Conservation (phyloP, 1,140 invertebrate genomes). For the Zaprionus taronus region DNA sequence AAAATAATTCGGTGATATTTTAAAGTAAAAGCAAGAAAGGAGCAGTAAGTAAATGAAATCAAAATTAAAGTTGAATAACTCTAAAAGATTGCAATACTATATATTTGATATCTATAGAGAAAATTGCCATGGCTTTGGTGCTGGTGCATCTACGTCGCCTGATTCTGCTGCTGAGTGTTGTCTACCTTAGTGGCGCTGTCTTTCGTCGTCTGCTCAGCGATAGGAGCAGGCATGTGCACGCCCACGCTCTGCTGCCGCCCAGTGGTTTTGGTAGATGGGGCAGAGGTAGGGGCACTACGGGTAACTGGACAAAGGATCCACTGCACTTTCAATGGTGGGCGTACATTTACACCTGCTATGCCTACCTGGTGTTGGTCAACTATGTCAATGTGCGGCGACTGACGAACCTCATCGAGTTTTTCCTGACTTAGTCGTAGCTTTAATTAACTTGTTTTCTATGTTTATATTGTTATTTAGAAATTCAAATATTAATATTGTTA, state of each 20-base stretch:
- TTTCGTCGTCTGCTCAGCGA: constrained; percentile 68
- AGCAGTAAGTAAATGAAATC: constrained; percentile 3
- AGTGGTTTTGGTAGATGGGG: constrained; percentile 46
- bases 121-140: constrained; percentile 60
- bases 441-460: not conserved
- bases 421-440: constrained; percentile 31
- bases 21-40: constrained; percentile 15
- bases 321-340: constrained; percentile 82
- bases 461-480: constrained; percentile 1
- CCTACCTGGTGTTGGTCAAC: constrained; percentile 70
- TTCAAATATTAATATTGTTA: not conserved
- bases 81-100: too few species aligned
- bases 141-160: constrained; percentile 77
- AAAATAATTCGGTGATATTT: constrained; percentile 29
- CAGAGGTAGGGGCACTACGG: not conserved
- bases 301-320: constrained; percentile 54
- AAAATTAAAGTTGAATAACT: too few species aligned
- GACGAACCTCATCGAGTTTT: constrained; percentile 74
- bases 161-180: constrained; percentile 75
- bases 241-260: constrained; percentile 53
- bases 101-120: not conserved
- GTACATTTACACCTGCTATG: constrained; percentile 78
- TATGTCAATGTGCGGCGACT: constrained; percentile 67
- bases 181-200: constrained; percentile 70
- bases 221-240: constrained; percentile 47